Evolutionary conservation across 2,797 vertebrate genomes (phyloP), one percentile per base, ranked within the genome.

Genomic region (Enoplosus armatus): DNA sequence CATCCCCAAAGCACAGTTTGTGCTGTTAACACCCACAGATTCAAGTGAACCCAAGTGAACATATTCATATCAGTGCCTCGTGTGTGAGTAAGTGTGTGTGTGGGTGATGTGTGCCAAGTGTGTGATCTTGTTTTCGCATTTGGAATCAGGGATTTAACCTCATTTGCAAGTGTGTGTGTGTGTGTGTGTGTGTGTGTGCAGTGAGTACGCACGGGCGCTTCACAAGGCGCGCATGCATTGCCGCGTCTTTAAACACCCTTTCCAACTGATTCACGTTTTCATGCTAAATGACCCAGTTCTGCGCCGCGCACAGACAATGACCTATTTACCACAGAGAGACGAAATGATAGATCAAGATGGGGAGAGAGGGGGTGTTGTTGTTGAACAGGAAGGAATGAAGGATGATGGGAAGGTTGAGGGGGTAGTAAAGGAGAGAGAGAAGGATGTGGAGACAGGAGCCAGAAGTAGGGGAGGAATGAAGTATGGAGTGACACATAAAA

Each of bases 271-370:
- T 90, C 83, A 72, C 55, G 63, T 77, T 85, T 84, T 70, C 77
- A 79, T 91, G 81, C 72, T 59, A 59, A 86, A 83, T 91, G 92
- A 93, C 91, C 90, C 90, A 92, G 56, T 92, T 94, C 75, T 90
- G 81, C 16, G 45, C 61, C 6, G 74, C 16, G 6, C 59, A 58
- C 80, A 89, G 81, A 91, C 87, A 83, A 82, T 89, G 88, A 92
- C 90, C 90, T 90, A 92, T 83, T 90, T 93, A 92, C 75, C 73
- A 48, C 75, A 75, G 62, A 33, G 79, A 79, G 85, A 80, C 11
- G 65, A 55, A 77, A 74, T 45, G 76, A 77, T 71, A 70, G 75
- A 68, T 89, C 77, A 71, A 16, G 75, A 69, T 31, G 15, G 51
- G 2, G 33, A 35, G 76, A 43, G 67, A 14, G 18, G 45, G 26